Percentiles rank a stretch among this genome's conserved stretches.
Conservation (phyloP, 2,113 vertebrate species). For the Sardina pilchardus region DNA sequence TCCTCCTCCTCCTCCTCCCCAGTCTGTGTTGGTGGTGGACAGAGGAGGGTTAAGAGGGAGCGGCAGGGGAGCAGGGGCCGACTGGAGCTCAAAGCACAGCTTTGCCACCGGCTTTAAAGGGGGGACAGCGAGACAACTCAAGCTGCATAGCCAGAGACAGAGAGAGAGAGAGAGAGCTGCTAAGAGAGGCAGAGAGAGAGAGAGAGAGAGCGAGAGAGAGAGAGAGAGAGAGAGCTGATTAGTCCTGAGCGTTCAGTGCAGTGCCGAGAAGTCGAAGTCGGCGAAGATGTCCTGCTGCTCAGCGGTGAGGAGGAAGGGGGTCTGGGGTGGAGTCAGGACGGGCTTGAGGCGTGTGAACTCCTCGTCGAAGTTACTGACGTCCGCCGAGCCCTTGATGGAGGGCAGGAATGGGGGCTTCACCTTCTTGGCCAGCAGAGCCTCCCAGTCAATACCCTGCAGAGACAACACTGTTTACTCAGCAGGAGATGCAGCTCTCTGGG, state of each 20-base stretch:
- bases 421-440: slow-evolving; percentile 87
- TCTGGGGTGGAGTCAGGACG: slow-evolving; percentile 93
- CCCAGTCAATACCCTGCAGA: slow-evolving; percentile 83
- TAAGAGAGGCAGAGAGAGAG: slow-evolving; percentile 36
- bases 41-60: background rate
- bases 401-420: slow-evolving; percentile 96
- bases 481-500: too few relatives aligned
- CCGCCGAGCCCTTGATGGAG: slow-evolving; percentile 85
- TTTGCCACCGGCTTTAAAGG: slow-evolving; percentile 34
- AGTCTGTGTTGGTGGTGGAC: slow-evolving; percentile 14
- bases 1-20: background rate
- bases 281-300: slow-evolving; percentile 93
- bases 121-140: slow-evolving; percentile 28
- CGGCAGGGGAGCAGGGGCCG: background rate
- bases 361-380: slow-evolving; percentile 98
- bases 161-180: background rate
- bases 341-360: slow-evolving; percentile 96
- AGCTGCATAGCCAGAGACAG: slow-evolving; percentile 29
- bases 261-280: slow-evolving; percentile 92
- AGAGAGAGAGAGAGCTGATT: background rate
- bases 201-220: background rate
- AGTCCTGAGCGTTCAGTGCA: slow-evolving; percentile 55
- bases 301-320: slow-evolving; percentile 86
- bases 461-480: background rate
- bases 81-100: slow-evolving; percentile 32